A percentile compares a stretch with the other conserved stretches of the same genome.
Conservation (phyloP, 2,113 vertebrate genomes). For the Agapornis roseicollis region DNA sequence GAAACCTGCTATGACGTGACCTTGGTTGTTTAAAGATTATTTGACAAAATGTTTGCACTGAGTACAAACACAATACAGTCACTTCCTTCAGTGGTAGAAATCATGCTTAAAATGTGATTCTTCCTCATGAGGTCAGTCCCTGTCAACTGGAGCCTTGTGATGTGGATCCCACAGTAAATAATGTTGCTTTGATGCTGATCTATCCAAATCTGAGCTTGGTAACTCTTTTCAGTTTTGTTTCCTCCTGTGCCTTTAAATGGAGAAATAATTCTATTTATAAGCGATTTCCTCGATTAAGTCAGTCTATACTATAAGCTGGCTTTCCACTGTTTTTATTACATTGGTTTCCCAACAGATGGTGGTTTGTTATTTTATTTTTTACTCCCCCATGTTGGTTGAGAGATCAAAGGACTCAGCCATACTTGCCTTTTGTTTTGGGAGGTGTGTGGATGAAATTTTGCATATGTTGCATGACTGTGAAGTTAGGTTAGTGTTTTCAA, state of each 20-base stretch:
- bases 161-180: neutral
- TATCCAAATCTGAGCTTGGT: neutral
- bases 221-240: conserved; percentile 20
- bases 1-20: neutral
- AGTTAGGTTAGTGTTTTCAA: conserved; percentile 43
- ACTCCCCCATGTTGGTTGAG: neutral
- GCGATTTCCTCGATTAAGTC: conserved; percentile 45
- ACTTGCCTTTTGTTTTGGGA: conserved; percentile 47
- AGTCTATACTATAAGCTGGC: conserved; percentile 16
- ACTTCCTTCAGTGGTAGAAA: conserved; percentile 32
- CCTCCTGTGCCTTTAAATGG: neutral
- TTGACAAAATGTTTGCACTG: conserved; percentile 41
- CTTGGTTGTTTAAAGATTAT: neutral
- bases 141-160: neutral
- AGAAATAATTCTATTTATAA: conserved; percentile 46
- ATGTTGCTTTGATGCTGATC: neutral
- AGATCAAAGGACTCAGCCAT: conserved; percentile 68
- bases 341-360: conserved; percentile 59
- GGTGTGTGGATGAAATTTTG: conserved; percentile 62
- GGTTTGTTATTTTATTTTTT: conserved; percentile 14
- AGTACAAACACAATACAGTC: conserved; percentile 14
- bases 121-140: neutral
- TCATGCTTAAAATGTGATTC: neutral
- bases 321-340: conserved; percentile 62
- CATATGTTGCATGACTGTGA: conserved; percentile 36